phyloP scores from a whole-genome alignment of 2,113 vertebrate genomes.

The Percina caprodes region DNA sequence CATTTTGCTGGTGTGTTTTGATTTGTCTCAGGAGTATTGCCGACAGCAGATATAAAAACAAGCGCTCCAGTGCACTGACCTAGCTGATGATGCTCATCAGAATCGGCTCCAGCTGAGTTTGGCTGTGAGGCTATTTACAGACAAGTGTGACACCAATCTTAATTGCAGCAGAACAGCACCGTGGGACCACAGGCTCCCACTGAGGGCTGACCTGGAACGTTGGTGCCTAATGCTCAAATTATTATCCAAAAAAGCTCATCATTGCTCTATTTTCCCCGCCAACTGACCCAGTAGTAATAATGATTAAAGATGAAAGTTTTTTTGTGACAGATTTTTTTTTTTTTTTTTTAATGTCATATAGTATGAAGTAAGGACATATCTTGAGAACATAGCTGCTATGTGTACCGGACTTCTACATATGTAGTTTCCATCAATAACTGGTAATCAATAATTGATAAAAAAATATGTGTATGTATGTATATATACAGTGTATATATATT shows the following conservation, averaged over 20 bases:
- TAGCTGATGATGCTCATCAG: constrained; percentile 55
- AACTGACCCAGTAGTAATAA: constrained; percentile 53
- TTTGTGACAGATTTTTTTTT: constrained; percentile 10
- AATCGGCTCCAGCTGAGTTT: constrained; percentile 60
- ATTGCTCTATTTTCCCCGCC: constrained; percentile 70
- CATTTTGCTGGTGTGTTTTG: neutral
- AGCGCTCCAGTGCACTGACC: constrained; percentile 33
- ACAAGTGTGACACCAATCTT: constrained; percentile 70
- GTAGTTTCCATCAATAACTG: neutral
- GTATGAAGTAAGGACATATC: neutral
- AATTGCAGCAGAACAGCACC: constrained; percentile 67
- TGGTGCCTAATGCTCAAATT: constrained; percentile 65
- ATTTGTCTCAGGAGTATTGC: neutral
- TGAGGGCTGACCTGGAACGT: constrained; percentile 77
- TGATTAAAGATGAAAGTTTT: constrained; percentile 10
- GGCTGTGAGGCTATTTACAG: constrained; percentile 69
- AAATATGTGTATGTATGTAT: no score
- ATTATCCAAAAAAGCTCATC: constrained; percentile 70
- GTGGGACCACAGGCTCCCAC: constrained; percentile 63
- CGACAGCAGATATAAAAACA: neutral
- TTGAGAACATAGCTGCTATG: neutral
- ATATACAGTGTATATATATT: no score
- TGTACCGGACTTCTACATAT: neutral
- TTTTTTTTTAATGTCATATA: neutral
- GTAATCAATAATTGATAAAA: no score